Evolutionary conservation across 2,888 invertebrate genomes (phyloP).

Genomic region (Orchesellides sinensis): DNA sequence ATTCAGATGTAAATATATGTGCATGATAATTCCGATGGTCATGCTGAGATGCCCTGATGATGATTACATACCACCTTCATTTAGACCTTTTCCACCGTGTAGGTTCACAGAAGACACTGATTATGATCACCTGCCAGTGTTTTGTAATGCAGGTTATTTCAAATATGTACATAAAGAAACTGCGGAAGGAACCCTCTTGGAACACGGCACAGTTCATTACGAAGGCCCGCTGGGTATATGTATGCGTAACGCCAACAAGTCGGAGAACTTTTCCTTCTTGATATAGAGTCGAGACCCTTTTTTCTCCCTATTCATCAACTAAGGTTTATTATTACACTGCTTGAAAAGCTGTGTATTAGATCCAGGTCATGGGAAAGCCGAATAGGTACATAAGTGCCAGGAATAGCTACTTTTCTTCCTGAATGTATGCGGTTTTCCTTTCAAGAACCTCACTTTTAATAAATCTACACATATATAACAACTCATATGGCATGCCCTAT

Average conservation of each 20-base stretch:
- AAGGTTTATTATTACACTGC: not conserved
- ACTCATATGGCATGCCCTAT: not conserved
- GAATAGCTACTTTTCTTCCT: slow-evolving; percentile 54
- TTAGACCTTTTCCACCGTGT: too few relatives aligned
- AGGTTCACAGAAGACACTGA: too few relatives aligned
- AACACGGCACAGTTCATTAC: not conserved
- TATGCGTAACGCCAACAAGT: slow-evolving; percentile 14
- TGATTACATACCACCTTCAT: too few relatives aligned
- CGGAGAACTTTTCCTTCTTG: slow-evolving; percentile 26
- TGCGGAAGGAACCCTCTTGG: slow-evolving; percentile 1
- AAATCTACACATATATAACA: not conserved
- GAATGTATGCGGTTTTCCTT: slow-evolving; percentile 56
- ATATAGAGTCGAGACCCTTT: not conserved
- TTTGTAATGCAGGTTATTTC: too few relatives aligned
- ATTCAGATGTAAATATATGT: too few relatives aligned
- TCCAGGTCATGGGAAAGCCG: slow-evolving; percentile 61
- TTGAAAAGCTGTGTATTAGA: not conserved
- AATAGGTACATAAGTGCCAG: slow-evolving; percentile 29
- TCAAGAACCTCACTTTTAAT: slow-evolving; percentile 22
- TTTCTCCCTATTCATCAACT: slow-evolving; percentile 5
- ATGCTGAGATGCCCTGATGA: too few relatives aligned
- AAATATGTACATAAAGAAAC: too few relatives aligned
- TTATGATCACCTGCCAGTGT: too few relatives aligned
- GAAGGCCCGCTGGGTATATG: slow-evolving; percentile 7
- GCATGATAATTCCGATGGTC: too few relatives aligned